Conservation (phyloP, 2,113 vertebrate species). For the Dolichallabes microphthalmus region DNA sequence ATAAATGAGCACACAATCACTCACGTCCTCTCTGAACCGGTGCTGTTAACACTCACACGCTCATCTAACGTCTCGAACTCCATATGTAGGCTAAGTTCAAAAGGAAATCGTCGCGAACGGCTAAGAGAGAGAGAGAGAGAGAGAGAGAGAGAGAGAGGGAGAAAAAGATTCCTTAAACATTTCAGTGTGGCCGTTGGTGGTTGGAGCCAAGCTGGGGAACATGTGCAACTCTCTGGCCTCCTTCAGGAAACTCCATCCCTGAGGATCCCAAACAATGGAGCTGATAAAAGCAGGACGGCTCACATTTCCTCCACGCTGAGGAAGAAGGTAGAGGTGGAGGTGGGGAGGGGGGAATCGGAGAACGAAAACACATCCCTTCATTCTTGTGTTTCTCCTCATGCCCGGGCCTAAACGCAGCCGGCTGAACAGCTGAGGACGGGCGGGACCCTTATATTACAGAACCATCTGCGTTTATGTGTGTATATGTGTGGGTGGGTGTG, state of each 20-base stretch:
- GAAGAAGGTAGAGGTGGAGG: slow-evolving; percentile 23
- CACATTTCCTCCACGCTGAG: slow-evolving; percentile 55
- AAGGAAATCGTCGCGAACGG: slow-evolving; percentile 11
- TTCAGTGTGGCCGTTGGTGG: slow-evolving; percentile 27
- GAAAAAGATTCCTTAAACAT: slow-evolving; percentile 39
- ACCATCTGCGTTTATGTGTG: background rate
- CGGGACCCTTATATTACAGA: slow-evolving; percentile 1
- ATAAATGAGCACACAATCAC: slow-evolving; percentile 29
- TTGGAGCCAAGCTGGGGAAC: slow-evolving; percentile 33
- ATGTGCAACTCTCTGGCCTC: slow-evolving; percentile 34
- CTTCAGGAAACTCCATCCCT: slow-evolving; percentile 53
- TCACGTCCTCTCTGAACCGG: background rate
- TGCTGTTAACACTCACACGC: slow-evolving; percentile 25
- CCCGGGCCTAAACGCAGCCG: slow-evolving; percentile 9
- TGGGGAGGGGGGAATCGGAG: slow-evolving; percentile 26
- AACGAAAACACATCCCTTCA: slow-evolving; percentile 46
- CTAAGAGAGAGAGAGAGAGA: background rate
- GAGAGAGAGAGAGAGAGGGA: background rate
- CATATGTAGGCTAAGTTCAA: slow-evolving; percentile 45
- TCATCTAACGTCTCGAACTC: background rate
- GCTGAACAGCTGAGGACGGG: slow-evolving; percentile 28
- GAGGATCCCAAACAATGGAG: slow-evolving; percentile 55
- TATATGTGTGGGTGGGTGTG: slow-evolving; percentile 2
- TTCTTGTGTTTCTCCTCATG: slow-evolving; percentile 37
- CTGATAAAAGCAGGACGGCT: slow-evolving; percentile 52